Base-by-base conservation (phyloP, 2,113 vertebrate genomes). In the Menidia beryllina region DNA sequence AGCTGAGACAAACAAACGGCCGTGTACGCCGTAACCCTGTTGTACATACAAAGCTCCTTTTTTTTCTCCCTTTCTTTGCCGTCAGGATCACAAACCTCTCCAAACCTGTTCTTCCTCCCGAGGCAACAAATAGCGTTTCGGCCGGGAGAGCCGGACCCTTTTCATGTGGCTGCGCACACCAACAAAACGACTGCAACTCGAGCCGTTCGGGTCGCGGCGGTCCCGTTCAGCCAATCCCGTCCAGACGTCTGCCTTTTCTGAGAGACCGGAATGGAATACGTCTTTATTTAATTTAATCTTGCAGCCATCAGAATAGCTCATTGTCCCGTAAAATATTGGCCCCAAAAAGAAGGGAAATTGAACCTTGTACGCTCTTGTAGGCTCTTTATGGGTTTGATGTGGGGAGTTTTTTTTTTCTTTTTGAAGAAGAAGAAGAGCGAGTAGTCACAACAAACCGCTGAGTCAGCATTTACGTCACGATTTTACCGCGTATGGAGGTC, bases 1-100 rank as follows among this genome's bases (percentile, higher is more conserved):
- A 23, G 52, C 23, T 25, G 27, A 60, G 53, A n/a, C 41, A 75
- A 57, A n/a, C 41, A 75, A 61, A 75, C 17, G 54, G 34, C 20
- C 27, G 9, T 26, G 36, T 58, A 3, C 15, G 34, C 12, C 5
- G 0, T 25, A 43, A 43, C n/a, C 26, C 25, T n/a, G 8, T 26
- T 21, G 26, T 51, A 34, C n/a, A 48, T 21, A 74, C 3, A 43
- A 48, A 48, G 57, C 52, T n/a, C 41, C 36, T 52, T 1, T 41
- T 61, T 45, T 51, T 38, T 30, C 4, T 30, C 8, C 8, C 8
- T 30, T 30, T 30, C 30, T 8, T 30, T 51, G 7, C 17, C 6
- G 41, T 45, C 17, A 45, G 34, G 21, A 64, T 64, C 51, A 38
- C 15, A 64, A 64, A 19, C 19, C 41, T 45, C 17, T 45, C 19